These are phyloP conservation scores for Babyrousa celebensis DNA, from an alignment of 2,797 vertebrate species.

Conservation along the genomic window DNA sequence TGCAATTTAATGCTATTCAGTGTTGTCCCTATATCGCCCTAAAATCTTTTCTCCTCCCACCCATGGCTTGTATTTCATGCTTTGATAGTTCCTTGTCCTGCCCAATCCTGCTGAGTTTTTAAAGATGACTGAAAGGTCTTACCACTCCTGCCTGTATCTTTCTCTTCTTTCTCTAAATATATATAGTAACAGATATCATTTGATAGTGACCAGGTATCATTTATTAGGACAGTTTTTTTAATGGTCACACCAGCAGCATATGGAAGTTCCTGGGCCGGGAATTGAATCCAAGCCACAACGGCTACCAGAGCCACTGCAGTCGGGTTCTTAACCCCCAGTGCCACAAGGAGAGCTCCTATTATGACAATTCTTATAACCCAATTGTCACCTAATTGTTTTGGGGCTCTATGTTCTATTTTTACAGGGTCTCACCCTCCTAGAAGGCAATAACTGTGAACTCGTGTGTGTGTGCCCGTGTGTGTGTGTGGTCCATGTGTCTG, in stretches of 20 bases:
- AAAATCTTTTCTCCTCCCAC: not conserved
- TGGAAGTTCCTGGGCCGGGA: too few relatives aligned
- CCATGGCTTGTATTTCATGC: not conserved
- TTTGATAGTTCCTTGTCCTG: not conserved
- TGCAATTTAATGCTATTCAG: not conserved
- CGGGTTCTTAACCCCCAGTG: too few relatives aligned
- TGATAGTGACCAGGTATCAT: not conserved
- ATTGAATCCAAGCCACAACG: too few relatives aligned
- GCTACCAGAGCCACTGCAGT: too few relatives aligned
- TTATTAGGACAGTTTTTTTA: not conserved
- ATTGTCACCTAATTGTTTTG: not conserved
- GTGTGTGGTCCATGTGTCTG: not conserved
- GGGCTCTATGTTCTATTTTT: not conserved
- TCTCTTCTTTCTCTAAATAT: conserved; percentile 52
- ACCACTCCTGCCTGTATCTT: not conserved
- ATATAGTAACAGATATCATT: not conserved
- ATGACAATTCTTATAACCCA: not conserved
- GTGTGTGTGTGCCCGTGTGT: not conserved
- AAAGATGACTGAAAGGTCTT: not conserved
- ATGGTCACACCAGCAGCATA: too few relatives aligned
- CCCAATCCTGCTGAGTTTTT: not conserved
- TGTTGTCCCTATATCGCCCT: not conserved
- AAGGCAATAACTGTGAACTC: not conserved
- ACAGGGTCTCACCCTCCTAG: not conserved
- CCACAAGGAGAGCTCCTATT: not conserved